Base-by-base conservation (phyloP, 2,888 invertebrate species). In the Xanthorhoe spadicearia region DNA sequence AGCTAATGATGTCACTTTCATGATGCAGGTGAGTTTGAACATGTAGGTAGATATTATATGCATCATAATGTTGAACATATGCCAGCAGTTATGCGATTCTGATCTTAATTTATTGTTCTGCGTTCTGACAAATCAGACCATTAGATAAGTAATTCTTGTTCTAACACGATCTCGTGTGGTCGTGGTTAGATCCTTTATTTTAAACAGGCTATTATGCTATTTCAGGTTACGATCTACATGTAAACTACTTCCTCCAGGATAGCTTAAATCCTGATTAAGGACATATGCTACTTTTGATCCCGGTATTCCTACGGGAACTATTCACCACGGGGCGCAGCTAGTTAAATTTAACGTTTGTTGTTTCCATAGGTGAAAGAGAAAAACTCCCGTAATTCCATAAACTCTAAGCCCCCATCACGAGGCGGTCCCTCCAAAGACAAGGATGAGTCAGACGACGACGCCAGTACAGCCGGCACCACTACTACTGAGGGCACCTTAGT, bases 401-500 rank as follows among this genome's bases (percentile, higher is more conserved):
- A 61, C 51, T 71, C 83, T 1, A 93, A 93, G 67, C 93, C 93
- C 5, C 93, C 93, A 0, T 74, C 77, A 19, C 79, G 90, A 64
- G 93, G 93, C 0, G 93, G 93, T 0, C 93, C 93, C 0, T 71
- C 85, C 0, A 85, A 85, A 9, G 92, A 93, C 7, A 89, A 83
- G 56, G 92, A 93, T 1, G 93, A 93, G 51, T 93, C 93, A 0
- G 95, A 94, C 66, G 95, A 95, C 67, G 93, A 93, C 17, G 81
- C 89, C 23, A 94, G 94, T 73, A 90, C 90, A 17, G 84, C 93
- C 1, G 91, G 92, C 4, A 95, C 96, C 0, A 94, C 95, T 72
- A 96, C 96, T 52, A 96, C 96, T 0, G 96, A 96, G 54, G 94
- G 94, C 0, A 96, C 96, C 18, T 88, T 96, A 3, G 93, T 95